Evolutionary conservation across 2,888 invertebrate species (phyloP).

Genomic region (Drosophila siamana): DNA sequence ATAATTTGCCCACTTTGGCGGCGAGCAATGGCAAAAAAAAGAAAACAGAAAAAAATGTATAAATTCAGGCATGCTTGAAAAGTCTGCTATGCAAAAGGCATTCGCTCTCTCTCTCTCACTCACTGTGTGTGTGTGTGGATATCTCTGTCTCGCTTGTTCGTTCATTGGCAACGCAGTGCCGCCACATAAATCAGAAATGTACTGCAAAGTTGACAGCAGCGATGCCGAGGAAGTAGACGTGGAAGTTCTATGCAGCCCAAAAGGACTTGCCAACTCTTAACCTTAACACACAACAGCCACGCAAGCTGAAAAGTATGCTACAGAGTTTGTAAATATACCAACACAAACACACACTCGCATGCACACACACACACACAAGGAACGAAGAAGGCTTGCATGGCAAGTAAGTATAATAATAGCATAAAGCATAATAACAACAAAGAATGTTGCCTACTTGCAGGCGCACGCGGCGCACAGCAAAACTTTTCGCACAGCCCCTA

Average conservation of each 20-base stretch:
- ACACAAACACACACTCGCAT: slow-evolving; percentile 21
- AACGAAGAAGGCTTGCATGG: slow-evolving; percentile 45
- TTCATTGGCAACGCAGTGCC: slow-evolving; percentile 36
- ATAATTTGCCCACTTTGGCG: slow-evolving; percentile 78
- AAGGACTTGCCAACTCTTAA: slow-evolving; percentile 67
- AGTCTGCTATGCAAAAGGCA: slow-evolving; percentile 49
- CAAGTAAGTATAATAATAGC: slow-evolving; percentile 59
- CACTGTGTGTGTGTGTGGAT: not conserved
- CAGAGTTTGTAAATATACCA: slow-evolving; percentile 69
- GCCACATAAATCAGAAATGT: slow-evolving; percentile 78
- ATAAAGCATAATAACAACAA: no score
- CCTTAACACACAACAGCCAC: slow-evolving; percentile 78
- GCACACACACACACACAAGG: slow-evolving; percentile 12
- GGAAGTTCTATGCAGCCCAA: slow-evolving; percentile 56
- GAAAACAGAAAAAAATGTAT: slow-evolving; percentile 14
- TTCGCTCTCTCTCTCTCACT: not conserved
- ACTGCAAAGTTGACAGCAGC: slow-evolving; percentile 69
- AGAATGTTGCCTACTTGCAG: slow-evolving; percentile 76
- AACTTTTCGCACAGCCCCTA: slow-evolving; percentile 51
- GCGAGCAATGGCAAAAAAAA: slow-evolving; percentile 38
- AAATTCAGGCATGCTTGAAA: slow-evolving; percentile 41
- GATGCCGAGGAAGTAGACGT: slow-evolving; percentile 33
- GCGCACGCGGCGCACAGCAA: slow-evolving; percentile 60
- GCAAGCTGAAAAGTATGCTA: slow-evolving; percentile 75
- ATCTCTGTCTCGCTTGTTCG: not conserved